These are phyloP conservation scores for Phortica okadai DNA, from an alignment of 2,888 invertebrate genomes.

Conservation along the genomic window DNA sequence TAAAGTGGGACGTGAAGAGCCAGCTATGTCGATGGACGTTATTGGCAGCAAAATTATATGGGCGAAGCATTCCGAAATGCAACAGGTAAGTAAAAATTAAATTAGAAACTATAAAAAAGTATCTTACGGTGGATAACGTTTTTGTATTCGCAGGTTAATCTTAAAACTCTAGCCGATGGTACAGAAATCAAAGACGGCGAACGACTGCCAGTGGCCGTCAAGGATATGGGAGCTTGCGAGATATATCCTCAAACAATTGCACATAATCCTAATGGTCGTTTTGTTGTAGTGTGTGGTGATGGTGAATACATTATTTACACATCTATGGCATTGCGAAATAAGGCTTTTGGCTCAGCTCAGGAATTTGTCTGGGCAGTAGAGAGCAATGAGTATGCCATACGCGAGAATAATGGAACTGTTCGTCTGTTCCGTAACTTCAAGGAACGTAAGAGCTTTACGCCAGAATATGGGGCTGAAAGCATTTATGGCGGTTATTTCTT, in stretches of 20 bases:
- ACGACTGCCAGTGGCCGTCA: slow-evolving; percentile 93
- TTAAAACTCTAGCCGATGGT: slow-evolving; percentile 76
- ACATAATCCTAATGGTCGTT: slow-evolving; percentile 98
- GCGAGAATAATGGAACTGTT: slow-evolving; percentile 93
- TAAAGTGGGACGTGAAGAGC: slow-evolving; percentile 92
- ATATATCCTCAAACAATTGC: slow-evolving; percentile 99
- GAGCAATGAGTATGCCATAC: slow-evolving; percentile 92
- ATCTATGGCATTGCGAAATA: slow-evolving; percentile 98
- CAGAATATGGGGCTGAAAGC: slow-evolving; percentile 97
- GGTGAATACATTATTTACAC: slow-evolving; percentile 99
- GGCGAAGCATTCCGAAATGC: slow-evolving; percentile 99
- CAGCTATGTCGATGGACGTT: slow-evolving; percentile 99
- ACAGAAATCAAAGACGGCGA: slow-evolving; percentile 93
- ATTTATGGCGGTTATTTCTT: slow-evolving; percentile 94
- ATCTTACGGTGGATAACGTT: not conserved
- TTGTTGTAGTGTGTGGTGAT: slow-evolving; percentile 97
- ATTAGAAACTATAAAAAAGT: not conserved
- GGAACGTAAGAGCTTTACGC: slow-evolving; percentile 95
- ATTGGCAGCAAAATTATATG: slow-evolving; percentile 99
- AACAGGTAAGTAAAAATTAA: slow-evolving; percentile 80
- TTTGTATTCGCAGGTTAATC: slow-evolving; percentile 62
- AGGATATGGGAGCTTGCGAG: slow-evolving; percentile 99
- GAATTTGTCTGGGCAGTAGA: slow-evolving; percentile 99
- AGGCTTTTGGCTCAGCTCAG: slow-evolving; percentile 98
- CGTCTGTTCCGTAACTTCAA: slow-evolving; percentile 99